Base-by-base conservation (phyloP, 2,113 vertebrate species). In the Pachyramphus minor region DNA sequence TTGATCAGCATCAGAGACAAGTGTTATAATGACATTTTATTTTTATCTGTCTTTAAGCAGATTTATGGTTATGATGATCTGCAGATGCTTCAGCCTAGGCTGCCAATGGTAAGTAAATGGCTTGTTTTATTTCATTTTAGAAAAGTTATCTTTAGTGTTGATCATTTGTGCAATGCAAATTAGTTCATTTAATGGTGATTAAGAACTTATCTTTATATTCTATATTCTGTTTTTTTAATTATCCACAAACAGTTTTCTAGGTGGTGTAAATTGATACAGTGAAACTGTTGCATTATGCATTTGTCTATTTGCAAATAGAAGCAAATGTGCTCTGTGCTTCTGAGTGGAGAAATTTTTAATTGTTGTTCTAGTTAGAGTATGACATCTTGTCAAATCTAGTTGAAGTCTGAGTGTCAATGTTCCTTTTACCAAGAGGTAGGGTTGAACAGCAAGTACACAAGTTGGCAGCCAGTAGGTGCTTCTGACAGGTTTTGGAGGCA, bases 1-100 rank as follows among this genome's bases (percentile, higher is more conserved):
- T 5, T 52, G 22, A 31, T 64, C 44, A 64, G 5, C 1, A 2
- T 69, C 31, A 49, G 44, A 69, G 42, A 71, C 68, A 55, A 60
- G 44, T 87, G 39, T 94, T 96, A 90, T 14, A 84, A 78, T 37
- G 25, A 62, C 66, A 25, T 47, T 92, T 6, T 69, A 13, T 16
- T 78, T 50, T 53, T 94, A 90, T 92, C 96, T 95, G 83, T 90
- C 92, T 94, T 95, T 77, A 97, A 98, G 95, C 98, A 99, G 98
- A 99, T 99, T 91, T 99, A 99, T 45, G 98, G 99, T 93, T 99
- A 99, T 62, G 99, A 99, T n/a, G 99, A 99, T 97, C 98, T 99
- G 64, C 99, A 99, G 94, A 98, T 99, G 98, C 98, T 99, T 82
- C 99, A 99, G 87, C 99, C 99, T 74, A 98, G 99, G 97, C 97